phyloP scores from a whole-genome alignment of 1,140 invertebrate genomes.

The Manduca sexta region DNA sequence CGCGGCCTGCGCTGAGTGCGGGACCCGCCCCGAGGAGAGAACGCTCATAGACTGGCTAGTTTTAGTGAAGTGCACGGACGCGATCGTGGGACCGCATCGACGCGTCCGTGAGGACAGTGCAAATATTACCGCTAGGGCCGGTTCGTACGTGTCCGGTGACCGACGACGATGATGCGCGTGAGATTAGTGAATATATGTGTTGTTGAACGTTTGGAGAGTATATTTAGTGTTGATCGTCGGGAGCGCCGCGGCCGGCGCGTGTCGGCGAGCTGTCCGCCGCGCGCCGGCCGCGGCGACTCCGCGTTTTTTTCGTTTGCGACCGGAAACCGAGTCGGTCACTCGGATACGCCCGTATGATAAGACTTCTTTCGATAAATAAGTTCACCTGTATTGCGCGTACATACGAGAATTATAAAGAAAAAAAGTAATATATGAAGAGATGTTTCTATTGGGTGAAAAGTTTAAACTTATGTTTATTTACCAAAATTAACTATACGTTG shows the following conservation, averaged over 20 bases:
- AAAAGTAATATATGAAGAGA: slow-evolving; percentile 66
- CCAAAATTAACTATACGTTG: slow-evolving; percentile 59
- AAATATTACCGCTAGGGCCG: slow-evolving; percentile 24
- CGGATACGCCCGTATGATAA: slow-evolving; percentile 55
- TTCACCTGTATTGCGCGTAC: slow-evolving; percentile 54
- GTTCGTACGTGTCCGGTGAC: slow-evolving; percentile 51
- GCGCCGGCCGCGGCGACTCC: slow-evolving; percentile 17
- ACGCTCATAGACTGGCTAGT: slow-evolving; percentile 70
- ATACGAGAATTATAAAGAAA: slow-evolving; percentile 61
- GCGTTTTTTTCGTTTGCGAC: slow-evolving; percentile 49
- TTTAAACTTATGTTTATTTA: slow-evolving; percentile 67
- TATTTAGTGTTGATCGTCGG: slow-evolving; percentile 65
- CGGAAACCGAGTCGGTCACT: slow-evolving; percentile 61
- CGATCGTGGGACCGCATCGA: slow-evolving; percentile 40
- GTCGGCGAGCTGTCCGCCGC: slow-evolving; percentile 8
- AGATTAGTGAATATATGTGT: slow-evolving; percentile 71
- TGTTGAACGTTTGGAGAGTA: slow-evolving; percentile 71
- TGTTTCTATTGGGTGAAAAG: slow-evolving; percentile 65
- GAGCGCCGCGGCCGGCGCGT: slow-evolving; percentile 24
- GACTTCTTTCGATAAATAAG: slow-evolving; percentile 50
- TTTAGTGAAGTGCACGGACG: slow-evolving; percentile 68
- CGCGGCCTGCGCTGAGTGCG: slow-evolving; percentile 1
- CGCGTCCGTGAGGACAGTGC: slow-evolving; percentile 48
- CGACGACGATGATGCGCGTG: slow-evolving; percentile 45
- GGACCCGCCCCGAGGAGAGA: slow-evolving; percentile 45